A percentile compares a stretch with the other conserved stretches of the same genome.
Evolutionary conservation across 2,113 vertebrate species (phyloP).

Genomic region (Pelodiscus sinensis): DNA sequence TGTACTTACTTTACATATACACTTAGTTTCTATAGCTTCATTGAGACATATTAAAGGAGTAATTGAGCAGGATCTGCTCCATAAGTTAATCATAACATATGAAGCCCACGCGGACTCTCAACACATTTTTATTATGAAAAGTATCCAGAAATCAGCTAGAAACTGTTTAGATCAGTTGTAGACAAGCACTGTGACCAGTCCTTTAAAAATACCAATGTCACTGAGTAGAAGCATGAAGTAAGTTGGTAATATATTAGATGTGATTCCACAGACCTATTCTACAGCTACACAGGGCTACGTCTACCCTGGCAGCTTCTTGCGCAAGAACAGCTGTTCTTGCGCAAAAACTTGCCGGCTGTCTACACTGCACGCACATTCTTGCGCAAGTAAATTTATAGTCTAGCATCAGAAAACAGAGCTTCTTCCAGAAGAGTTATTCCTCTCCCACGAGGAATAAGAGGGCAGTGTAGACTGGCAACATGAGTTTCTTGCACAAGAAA

Average conservation of each 20-base stretch:
- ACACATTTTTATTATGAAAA: background rate
- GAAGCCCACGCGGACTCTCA: background rate
- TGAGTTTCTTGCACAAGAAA: too few species aligned
- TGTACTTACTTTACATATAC: conserved; percentile 1
- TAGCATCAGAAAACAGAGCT: too few species aligned
- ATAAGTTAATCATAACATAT: background rate
- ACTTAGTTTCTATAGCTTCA: background rate
- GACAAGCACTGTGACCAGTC: background rate
- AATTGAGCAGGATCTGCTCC: background rate
- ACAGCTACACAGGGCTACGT: background rate
- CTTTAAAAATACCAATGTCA: background rate
- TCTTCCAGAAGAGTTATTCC: too few species aligned
- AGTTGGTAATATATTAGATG: background rate
- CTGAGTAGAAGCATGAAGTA: background rate
- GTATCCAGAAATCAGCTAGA: background rate
- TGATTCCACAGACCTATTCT: background rate
- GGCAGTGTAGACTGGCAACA: too few species aligned
- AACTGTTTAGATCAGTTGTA: background rate
- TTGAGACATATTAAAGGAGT: background rate
- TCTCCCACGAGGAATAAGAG: too few species aligned
- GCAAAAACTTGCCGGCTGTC: too few species aligned
- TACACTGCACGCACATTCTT: too few species aligned
- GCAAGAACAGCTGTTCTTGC: too few species aligned
- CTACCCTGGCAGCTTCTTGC: too few species aligned
- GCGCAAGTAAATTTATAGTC: too few species aligned